Conservation (phyloP, 2,113 vertebrate genomes). For the Oncorhynchus gorbuscha region DNA sequence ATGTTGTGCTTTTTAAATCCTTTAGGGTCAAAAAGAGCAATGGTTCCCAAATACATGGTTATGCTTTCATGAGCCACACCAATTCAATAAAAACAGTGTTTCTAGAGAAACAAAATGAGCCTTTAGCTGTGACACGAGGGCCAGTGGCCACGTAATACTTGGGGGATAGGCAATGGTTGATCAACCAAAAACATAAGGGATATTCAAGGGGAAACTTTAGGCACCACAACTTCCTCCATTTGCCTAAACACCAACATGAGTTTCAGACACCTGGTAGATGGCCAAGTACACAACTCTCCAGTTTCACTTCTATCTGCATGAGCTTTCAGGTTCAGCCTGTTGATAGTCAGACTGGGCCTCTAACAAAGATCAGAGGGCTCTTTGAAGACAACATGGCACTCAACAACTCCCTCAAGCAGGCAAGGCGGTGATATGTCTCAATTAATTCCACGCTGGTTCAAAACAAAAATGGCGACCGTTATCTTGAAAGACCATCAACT, state of each 20-base stretch:
- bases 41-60: too few relatives aligned
- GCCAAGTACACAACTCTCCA: not conserved
- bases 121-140: too few relatives aligned
- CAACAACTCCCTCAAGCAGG: conserved; percentile 28
- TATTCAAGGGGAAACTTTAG: not conserved
- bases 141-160: too few relatives aligned
- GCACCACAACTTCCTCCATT: not conserved
- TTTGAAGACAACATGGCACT: not conserved
- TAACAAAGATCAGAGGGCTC: conserved; percentile 1
- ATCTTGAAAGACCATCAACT: not conserved
- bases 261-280: not conserved
- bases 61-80: too few relatives aligned
- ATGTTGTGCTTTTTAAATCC: too few relatives aligned
- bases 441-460: conserved; percentile 14
- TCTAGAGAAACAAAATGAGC: too few relatives aligned
- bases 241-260: not conserved
- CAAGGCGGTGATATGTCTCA: conserved; percentile 18
- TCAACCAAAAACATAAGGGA: too few relatives aligned
- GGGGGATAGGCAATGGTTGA: too few relatives aligned
- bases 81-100: too few relatives aligned
- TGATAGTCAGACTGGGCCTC: not conserved
- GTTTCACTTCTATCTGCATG: not conserved
- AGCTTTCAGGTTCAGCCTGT: not conserved
- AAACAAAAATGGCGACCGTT: not conserved
- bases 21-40: too few relatives aligned